Conservation (phyloP, 1,140 invertebrate genomes). For the Rhyzopertha dominica region DNA sequence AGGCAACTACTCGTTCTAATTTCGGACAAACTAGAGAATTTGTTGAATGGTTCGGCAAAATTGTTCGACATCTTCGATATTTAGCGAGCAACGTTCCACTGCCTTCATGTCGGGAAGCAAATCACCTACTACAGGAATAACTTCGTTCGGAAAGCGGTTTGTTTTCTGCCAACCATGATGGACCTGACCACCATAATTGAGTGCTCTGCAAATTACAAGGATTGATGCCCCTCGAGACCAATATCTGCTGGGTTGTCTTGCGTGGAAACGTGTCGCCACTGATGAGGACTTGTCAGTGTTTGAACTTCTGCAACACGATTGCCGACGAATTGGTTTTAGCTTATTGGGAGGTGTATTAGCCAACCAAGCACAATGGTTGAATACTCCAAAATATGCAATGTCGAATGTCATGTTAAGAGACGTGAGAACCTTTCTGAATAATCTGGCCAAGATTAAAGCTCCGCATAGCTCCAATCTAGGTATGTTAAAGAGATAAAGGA, state of each 20-base stretch:
- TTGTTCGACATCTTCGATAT: constrained; percentile 9
- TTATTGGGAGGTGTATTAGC: no score
- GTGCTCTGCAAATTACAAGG: constrained; percentile 14
- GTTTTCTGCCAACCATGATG: constrained; percentile 9
- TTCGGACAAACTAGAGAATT: constrained; percentile 7
- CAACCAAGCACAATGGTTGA: no score
- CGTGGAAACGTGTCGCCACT: constrained; percentile 31
- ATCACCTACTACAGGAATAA: no score
- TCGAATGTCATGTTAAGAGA: constrained; percentile 24
- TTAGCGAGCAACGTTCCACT: constrained; percentile 6
- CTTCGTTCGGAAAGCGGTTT: no score
- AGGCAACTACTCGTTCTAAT: constrained; percentile 12
- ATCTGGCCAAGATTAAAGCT: constrained; percentile 13
- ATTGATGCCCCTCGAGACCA: constrained; percentile 25
- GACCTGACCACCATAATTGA: constrained; percentile 22
- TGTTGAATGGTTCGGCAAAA: constrained; percentile 3
- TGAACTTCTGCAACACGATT: constrained; percentile 35
- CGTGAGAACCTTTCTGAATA: constrained; percentile 4
- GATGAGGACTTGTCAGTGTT: constrained; percentile 1
- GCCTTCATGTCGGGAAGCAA: constrained; percentile 14
- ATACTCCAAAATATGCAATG: no score
- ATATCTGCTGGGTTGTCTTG: constrained; percentile 35
- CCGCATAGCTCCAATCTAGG: constrained; percentile 24
- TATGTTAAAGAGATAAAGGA: constrained; percentile 28
- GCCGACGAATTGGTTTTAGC: constrained; percentile 27